Base-by-base conservation (phyloP, 92 coral and sea anemone genomes). In the Zoanthus sociatus region DNA sequence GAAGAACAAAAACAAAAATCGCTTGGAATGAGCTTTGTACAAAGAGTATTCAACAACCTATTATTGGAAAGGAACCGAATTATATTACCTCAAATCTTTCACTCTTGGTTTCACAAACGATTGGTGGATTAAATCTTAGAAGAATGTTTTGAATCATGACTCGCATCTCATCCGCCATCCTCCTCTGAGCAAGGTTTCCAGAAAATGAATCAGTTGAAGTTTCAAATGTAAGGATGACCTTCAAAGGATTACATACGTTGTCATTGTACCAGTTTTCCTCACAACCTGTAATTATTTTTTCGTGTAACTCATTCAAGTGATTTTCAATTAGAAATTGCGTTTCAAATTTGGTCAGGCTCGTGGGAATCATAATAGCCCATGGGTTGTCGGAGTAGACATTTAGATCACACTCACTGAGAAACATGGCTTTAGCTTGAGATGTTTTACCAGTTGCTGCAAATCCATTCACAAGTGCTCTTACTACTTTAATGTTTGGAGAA, bases 301-400 rank as follows among this genome's bases (percentile, higher is more conserved):
- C 83, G 50, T 89, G 91, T 16, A 95, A 64, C 13, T 26, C 73
- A 21, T 82, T 89, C 71, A 95, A 69, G 74, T 95, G 98, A n/a
- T 76, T 89, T 74, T 93, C 98, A 53, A 95, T 54, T 56, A 73
- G 93, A 60, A 95, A 84, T 86, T 95, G 95, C 26, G 92, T 82
- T 56, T 95, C 98, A 66, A 89, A 71, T 42, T 90, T 92, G 9
- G 93, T 84, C 54, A 87, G 93, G 68, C 92, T 89, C 18, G 94
- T 77, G 74, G 89, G 89, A 16, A 95, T 75, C 7, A 87, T 78
- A 11, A 92, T 93, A 8, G 78, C 86, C 95, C 95, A 94, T 7
- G 93, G 93, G 42, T 82, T 91, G 21, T 33, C 30, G 4, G 93
- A 93, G 76, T 95, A 95, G 17, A 92, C 92, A 45, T 94, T 93